A percentile compares a stretch with the other conserved stretches of the same genome.
phyloP scores from a whole-genome alignment of 1,140 invertebrate genomes.

The Cotesia chilonis region DNA sequence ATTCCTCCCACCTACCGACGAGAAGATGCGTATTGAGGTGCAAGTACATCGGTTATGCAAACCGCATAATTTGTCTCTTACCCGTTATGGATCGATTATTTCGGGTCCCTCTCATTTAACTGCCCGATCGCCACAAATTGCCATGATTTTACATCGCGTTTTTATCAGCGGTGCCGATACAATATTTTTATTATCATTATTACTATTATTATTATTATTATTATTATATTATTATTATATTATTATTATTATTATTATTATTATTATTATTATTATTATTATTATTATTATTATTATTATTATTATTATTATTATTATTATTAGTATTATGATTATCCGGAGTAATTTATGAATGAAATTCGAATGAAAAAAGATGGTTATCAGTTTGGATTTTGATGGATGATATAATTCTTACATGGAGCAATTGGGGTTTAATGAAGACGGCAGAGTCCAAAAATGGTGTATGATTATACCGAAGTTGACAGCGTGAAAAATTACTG shows the following conservation, averaged over 20 bases:
- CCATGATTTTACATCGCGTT: not conserved
- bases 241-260: not conserved
- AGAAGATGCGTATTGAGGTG: not conserved
- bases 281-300: not conserved
- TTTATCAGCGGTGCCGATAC: not conserved
- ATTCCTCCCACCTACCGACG: not conserved
- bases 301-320: not conserved
- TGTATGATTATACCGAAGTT: slow-evolving; percentile 23
- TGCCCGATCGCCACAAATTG: slow-evolving; percentile 3
- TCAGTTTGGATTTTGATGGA: slow-evolving; percentile 19
- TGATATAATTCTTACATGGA: not conserved
- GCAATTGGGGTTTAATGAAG: slow-evolving; percentile 26
- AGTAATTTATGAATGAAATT: not conserved
- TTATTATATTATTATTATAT: not conserved
- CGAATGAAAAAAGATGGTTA: not conserved
- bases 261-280: not conserved
- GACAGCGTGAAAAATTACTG: slow-evolving; percentile 12
- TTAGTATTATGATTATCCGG: no score
- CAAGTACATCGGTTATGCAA: slow-evolving; percentile 12
- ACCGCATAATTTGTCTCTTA: slow-evolving; percentile 25
- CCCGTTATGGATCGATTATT: slow-evolving; percentile 26
- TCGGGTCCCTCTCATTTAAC: slow-evolving; percentile 4
- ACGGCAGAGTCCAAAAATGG: not conserved
- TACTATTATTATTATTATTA: not conserved
- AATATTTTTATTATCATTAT: no score